Evolutionary conservation across 2,888 invertebrate genomes (phyloP), one percentile per base, ranked within the genome.

Genomic region (Heliconius aoede): DNA sequence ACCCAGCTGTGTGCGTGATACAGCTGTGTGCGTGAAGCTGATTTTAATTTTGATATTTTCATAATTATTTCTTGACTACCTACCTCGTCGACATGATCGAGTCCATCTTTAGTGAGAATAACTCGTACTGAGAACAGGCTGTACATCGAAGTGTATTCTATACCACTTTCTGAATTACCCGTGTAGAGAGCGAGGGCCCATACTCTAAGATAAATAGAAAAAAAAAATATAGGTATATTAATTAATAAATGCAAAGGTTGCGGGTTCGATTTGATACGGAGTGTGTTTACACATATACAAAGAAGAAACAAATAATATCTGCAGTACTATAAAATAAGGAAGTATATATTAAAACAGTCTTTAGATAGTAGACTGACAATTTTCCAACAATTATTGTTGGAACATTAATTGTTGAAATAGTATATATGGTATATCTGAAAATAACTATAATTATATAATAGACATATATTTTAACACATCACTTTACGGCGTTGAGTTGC

Each of bases 131-230:
- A 95, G 88, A 98, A 97, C 76, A 97, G 88, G 1, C 97, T 96
- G 89, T 97, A 97, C 86, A 98, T 96, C 0, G 97, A 96, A 80
- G 97, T 98, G 84, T 96, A 95, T 86, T 98, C 97, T 81, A 96
- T 96, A 1, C 97, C 98, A 78, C 96, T 95, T 83, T 96, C 97
- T 0, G 95, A 96, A 83, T 96, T 96, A 7, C 97, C 97, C 3
- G 96, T 95, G 81, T 95, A 95, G 69, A 97, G 95, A 11, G 95
- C 96, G 9, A 97, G 88, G 1, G 96, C 97, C 97, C 97, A 98
- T 46, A 97, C 95, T 86, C 96, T 96, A 86, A 24, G 88, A 86
- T 40, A 55, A 68, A 51, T 28, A 4, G 8, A 8, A 30, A 24
- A 64, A 4, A 32, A 26, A 24, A 40, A 15, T 13, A 18, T 46